phyloP scores from a whole-genome alignment of 2,797 vertebrate species.

The Ctenosaura bakeri region DNA sequence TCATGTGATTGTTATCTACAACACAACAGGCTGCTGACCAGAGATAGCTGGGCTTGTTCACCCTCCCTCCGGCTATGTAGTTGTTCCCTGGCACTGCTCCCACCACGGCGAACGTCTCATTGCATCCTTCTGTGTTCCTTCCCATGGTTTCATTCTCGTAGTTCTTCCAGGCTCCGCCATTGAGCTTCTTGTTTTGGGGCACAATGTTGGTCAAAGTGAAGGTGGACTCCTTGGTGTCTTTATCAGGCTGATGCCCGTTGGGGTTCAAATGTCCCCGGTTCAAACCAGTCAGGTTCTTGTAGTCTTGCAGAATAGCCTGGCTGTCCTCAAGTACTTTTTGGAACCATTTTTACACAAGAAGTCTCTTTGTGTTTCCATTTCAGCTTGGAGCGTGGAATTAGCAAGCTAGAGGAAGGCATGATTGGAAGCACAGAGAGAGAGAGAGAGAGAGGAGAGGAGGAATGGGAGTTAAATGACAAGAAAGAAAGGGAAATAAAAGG shows the following conservation, averaged over 20 bases:
- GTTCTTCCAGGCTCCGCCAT: constrained; percentile 59
- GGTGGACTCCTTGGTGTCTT: constrained; percentile 48
- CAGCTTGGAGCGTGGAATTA: neutral
- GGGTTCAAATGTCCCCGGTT: constrained; percentile 73
- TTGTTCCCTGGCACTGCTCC: constrained; percentile 72
- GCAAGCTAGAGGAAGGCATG: neutral
- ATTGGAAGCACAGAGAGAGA: too few relatives aligned
- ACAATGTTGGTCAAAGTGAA: constrained; percentile 76
- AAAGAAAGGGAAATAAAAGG: too few relatives aligned
- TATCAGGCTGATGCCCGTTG: constrained; percentile 44
- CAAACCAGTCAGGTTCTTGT: constrained; percentile 63
- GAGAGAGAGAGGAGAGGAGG: too few relatives aligned
- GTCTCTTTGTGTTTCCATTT: constrained; percentile 5
- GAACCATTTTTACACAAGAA: neutral
- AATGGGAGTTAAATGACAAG: too few relatives aligned
- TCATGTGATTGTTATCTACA: constrained; percentile 42
- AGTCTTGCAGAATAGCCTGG: constrained; percentile 66
- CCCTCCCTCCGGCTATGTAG: constrained; percentile 60
- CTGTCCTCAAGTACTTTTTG: neutral
- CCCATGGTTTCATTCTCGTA: constrained; percentile 64
- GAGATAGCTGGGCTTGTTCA: constrained; percentile 71
- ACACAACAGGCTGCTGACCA: constrained; percentile 69
- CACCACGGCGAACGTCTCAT: constrained; percentile 35
- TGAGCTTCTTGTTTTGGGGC: constrained; percentile 69
- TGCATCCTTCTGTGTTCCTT: constrained; percentile 34